Evolutionary conservation across 37 sponge, comb jelly and placozoan genomes (phyloP), one percentile per base, ranked within the genome.

Genomic region (Tethya wilhelma): DNA sequence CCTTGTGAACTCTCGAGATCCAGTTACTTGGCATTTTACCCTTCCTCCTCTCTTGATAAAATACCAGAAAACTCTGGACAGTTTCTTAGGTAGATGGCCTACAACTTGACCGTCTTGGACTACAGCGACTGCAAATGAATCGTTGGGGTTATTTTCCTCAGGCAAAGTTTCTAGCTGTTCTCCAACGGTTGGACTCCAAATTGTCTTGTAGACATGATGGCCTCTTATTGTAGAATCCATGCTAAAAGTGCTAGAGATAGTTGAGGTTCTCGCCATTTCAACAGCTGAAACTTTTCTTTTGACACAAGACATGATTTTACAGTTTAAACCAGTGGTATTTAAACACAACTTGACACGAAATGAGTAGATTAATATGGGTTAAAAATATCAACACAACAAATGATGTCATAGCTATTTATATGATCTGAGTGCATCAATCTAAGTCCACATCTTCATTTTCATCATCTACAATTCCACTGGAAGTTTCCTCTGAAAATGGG

Each of bases 21-120:
- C 56, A 31, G 14, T 73, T 26, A 73, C n/a, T 49, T 7, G 6
- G 17, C 17, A 49, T 30, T 26, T 45, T 33, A 73, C 11, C 30
- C 11, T 46, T 73, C 74, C 74, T 22, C 74, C 74, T 53, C 37
- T 53, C 23, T 23, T 33, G 33, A 73, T 73, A 31, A 45, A 73
- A 45, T 32, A 12, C 12, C 56, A 49, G 36, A 8, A 53, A 6
- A 20, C 56, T 22, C 22, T 22, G 56, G 56, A 49, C 14, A 49
- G 8, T 19, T 9, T 56, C 23, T 26, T 73, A 12, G 74, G 74
- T 8, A 73, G 14, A 56, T 73, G 74, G 12, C 74, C 74, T n/a
- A 73, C 74, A 31, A 73, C 28, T 8, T 26, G 26, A n/a, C 28
- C 63, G 6, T 6, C 28, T n/a, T 60, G 11, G 7, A 60, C 7